Base-by-base conservation (phyloP, 2,797 vertebrate genomes). In the Lithobates pipiens region DNA sequence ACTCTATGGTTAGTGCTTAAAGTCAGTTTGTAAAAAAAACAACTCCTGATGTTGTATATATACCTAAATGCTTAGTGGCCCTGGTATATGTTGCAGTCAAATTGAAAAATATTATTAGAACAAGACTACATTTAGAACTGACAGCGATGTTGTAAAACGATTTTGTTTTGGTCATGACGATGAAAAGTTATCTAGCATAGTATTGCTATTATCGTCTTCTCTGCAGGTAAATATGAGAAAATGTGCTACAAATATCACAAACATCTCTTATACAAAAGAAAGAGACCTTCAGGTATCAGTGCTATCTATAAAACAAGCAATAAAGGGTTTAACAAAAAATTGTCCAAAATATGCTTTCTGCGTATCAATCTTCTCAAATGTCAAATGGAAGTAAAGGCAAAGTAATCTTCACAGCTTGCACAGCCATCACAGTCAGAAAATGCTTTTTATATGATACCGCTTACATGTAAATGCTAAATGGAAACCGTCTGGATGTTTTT, bases 391-490 rank as follows among this genome's bases (percentile, higher is more conserved):
- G 80, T 75, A 75, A 82, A 67, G 39, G 71, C 61, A 82, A 75
- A 57, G 71, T 76, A 76, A 83, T 83, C 63, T 83, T 83, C 73
- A 29, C 73, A 83, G 72, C 81, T 65, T 76, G 72, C 44, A 10
- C 39, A 34, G 32, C 72, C 39, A 67, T 68, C 29, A 76, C 29
- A 54, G 63, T 18, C 15, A 76, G 57, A 69, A 83, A 67, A 76
- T 68, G 65, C 39, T 83, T 83, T 83, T 77, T 74, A 71, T 39
- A 71, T 77, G 76, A 61, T 84, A 70, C 29, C 74, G 42, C 67
- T 84, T 84, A 39, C 82, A 84, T 77, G 65, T 84, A 84, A 77
- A 77, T 83, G 42, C 29, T 76, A 76, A 83, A 76, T 67, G 54
- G 39, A 83, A 83, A 83, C 76, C n/a, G 65, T 70, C 61, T 83